Conservation (phyloP, 2,888 invertebrate species). For the Leucophora obtusa region DNA sequence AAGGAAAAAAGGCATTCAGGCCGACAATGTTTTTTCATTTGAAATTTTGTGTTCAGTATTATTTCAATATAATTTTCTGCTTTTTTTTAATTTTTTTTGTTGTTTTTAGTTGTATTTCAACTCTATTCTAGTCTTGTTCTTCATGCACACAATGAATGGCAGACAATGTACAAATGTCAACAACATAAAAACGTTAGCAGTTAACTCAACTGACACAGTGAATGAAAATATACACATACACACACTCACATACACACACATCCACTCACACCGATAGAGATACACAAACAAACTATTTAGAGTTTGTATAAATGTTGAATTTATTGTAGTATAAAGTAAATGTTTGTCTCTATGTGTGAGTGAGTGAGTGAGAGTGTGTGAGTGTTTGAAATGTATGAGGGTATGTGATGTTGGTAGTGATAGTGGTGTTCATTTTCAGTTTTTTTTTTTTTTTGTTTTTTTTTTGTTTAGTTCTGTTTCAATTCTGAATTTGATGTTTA, state of each 20-base stretch:
- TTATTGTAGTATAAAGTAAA: not conserved
- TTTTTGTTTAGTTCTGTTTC: not conserved
- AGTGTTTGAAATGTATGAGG: not conserved
- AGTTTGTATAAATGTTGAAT: not conserved
- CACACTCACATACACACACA: too few species aligned
- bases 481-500: constrained; percentile 62
- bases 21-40: constrained; percentile 39
- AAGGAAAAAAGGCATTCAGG: constrained; percentile 44
- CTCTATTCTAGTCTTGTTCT: constrained; percentile 36
- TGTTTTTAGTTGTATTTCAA: constrained; percentile 38
- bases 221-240: constrained; percentile 53
- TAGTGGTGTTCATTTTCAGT: constrained; percentile 36
- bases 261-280: not conserved
- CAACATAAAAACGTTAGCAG: constrained; percentile 65
- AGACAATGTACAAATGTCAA: constrained; percentile 74
- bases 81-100: not conserved
- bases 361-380: constrained; percentile 37
- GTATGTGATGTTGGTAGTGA: constrained; percentile 44
- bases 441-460: not conserved
- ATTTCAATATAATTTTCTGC: constrained; percentile 28
- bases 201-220: constrained; percentile 65
- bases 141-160: constrained; percentile 70
- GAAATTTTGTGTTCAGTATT: constrained; percentile 3
- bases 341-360: constrained; percentile 43
- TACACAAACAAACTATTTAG: constrained; percentile 22